Evolutionary conservation across 2,888 invertebrate species (phyloP).

Genomic region (Tubulanus polymorphus): DNA sequence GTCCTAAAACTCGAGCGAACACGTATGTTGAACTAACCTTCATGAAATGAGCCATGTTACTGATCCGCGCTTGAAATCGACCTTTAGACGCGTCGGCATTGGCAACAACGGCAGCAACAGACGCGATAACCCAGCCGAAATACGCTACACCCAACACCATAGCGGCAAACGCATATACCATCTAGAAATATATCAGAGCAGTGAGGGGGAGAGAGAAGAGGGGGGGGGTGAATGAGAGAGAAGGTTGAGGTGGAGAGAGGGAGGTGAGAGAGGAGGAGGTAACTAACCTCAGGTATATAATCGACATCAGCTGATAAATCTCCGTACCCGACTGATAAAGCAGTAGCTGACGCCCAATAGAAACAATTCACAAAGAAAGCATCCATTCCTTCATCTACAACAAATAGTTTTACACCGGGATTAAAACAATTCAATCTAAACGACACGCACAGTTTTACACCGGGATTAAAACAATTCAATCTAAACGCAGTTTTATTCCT

Average conservation of each 20-base stretch:
- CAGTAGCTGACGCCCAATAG: slow-evolving; percentile 14
- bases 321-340: slow-evolving; percentile 12
- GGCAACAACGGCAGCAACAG: slow-evolving; percentile 22
- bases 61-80: slow-evolving; percentile 18
- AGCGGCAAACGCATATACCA: slow-evolving; percentile 11
- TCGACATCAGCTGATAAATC: slow-evolving; percentile 9
- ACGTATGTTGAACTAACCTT: slow-evolving; percentile 11
- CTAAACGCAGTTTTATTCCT: too few species aligned
- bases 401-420: too few species aligned
- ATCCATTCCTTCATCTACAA: too few species aligned
- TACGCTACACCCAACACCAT: slow-evolving; percentile 24
- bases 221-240: neutral
- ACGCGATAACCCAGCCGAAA: slow-evolving; percentile 25
- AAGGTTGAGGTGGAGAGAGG: neutral
- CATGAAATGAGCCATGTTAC: slow-evolving; percentile 15
- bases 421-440: too few species aligned
- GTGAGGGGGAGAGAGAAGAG: neutral
- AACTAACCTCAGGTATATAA: slow-evolving; percentile 11
- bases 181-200: slow-evolving; percentile 5
- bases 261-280: neutral
- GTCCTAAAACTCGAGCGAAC: too few species aligned
- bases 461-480: too few species aligned
- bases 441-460: too few species aligned
- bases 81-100: slow-evolving; percentile 23
- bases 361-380: slow-evolving; percentile 10